Conservation (phyloP, 2,113 vertebrate genomes). For the Xiphorhynchus elegans region DNA sequence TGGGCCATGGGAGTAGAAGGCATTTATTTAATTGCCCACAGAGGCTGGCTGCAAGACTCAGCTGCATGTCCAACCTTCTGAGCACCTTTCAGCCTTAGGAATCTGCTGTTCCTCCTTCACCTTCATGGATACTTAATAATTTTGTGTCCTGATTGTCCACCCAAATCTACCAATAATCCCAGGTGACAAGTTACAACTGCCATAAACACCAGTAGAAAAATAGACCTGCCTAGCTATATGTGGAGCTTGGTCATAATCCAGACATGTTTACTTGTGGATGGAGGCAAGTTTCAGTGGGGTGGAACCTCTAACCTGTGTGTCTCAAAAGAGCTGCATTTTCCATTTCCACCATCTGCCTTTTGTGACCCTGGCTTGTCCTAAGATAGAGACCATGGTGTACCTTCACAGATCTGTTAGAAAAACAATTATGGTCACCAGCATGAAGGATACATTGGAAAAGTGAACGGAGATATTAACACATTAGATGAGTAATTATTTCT, state of each 20-base stretch:
- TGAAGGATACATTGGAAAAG: not conserved
- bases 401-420: not conserved
- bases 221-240: not conserved
- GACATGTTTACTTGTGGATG: not conserved
- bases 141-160: not conserved
- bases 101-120: not conserved
- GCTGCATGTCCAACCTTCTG: not conserved
- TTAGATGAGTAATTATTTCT: not conserved
- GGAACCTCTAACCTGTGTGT: not conserved
- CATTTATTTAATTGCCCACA: constrained; percentile 34
- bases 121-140: constrained; percentile 4
- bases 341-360: not conserved
- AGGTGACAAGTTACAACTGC: not conserved
- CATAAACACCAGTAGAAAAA: constrained; percentile 1
- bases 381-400: not conserved
- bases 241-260: not conserved
- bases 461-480: not conserved
- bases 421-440: not conserved
- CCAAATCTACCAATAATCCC: constrained; percentile 7
- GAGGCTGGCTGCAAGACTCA: not conserved
- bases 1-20: constrained; percentile 19
- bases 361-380: not conserved
- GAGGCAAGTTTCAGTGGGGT: not conserved
- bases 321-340: not conserved
- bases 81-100: not conserved